Evolutionary conservation across 2,888 invertebrate genomes (phyloP).

Genomic region (Apamea monoglypha): DNA sequence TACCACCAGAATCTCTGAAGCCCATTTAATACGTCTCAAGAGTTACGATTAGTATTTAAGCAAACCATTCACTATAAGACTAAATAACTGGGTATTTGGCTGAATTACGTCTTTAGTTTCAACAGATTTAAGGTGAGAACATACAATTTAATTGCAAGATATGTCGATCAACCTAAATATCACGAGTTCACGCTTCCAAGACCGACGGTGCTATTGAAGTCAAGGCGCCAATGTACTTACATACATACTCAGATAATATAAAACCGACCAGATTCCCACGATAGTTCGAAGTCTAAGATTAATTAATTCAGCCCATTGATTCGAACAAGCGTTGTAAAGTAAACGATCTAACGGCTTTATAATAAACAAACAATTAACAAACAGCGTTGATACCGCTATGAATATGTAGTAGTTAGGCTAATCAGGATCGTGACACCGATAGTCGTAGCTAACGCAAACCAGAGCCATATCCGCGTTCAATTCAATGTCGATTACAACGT

Average conservation of each 20-base stretch:
- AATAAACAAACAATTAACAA: conserved; percentile 56
- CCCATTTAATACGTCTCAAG: not conserved
- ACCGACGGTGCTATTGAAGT: conserved; percentile 20
- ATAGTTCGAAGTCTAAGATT: conserved; percentile 32
- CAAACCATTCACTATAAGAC: not conserved
- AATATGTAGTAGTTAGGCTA: conserved; percentile 36
- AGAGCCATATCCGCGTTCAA: conserved; percentile 41
- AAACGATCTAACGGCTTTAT: conserved; percentile 53
- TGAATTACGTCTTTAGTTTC: not conserved
- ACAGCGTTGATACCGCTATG: conserved; percentile 42
- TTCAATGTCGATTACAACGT: conserved; percentile 17
- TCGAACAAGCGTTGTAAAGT: conserved; percentile 41
- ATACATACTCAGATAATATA: conserved; percentile 7
- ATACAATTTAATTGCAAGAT: conserved; percentile 10
- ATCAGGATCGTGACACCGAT: conserved; percentile 48
- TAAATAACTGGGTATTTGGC: not conserved
- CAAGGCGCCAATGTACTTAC: conserved; percentile 25
- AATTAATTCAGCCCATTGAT: conserved; percentile 48
- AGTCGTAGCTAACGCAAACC: conserved; percentile 14
- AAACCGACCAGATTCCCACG: conserved; percentile 48
- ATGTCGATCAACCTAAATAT: conserved; percentile 44
- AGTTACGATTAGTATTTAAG: not conserved
- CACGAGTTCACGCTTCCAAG: conserved; percentile 33
- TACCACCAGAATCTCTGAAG: not conserved
- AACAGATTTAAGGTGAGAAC: not conserved